These are phyloP conservation scores for Galeopterus variegatus DNA, from an alignment of 2,113 vertebrate genomes.

Conservation along the genomic window DNA sequence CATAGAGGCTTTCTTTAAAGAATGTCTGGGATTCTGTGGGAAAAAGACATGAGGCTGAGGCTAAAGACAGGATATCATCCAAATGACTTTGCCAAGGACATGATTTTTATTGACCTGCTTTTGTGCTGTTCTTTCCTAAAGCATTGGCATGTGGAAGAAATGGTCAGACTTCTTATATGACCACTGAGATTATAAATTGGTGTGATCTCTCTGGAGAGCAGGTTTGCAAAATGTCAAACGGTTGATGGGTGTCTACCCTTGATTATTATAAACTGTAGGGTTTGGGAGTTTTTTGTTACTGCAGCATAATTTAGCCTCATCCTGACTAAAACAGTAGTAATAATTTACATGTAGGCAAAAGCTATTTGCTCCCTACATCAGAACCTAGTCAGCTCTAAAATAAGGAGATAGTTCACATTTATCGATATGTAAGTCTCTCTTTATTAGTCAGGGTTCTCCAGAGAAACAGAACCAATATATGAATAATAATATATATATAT, in stretches of 20 bases:
- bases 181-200: not conserved
- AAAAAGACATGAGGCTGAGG: not conserved
- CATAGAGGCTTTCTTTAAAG: slow-evolving; percentile 30
- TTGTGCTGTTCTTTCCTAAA: not conserved
- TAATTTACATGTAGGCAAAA: slow-evolving; percentile 9
- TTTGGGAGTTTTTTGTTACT: not conserved
- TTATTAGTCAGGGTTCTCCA: not conserved
- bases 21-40: not conserved
- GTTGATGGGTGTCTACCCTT: not conserved
- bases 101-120: not conserved
- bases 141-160: not conserved
- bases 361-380: not conserved
- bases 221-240: not conserved
- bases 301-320: not conserved
- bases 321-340: not conserved
- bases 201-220: not conserved
- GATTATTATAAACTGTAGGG: not conserved
- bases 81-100: not conserved
- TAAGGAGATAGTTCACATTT: not conserved
- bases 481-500: no score
- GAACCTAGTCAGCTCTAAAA: not conserved
- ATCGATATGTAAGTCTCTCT: not conserved
- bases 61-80: not conserved
- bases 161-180: not conserved
- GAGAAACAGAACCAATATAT: not conserved